A percentile compares a stretch with the other conserved stretches of the same genome.
Conservation (phyloP, 2,113 vertebrate species). For the Murina feae region DNA sequence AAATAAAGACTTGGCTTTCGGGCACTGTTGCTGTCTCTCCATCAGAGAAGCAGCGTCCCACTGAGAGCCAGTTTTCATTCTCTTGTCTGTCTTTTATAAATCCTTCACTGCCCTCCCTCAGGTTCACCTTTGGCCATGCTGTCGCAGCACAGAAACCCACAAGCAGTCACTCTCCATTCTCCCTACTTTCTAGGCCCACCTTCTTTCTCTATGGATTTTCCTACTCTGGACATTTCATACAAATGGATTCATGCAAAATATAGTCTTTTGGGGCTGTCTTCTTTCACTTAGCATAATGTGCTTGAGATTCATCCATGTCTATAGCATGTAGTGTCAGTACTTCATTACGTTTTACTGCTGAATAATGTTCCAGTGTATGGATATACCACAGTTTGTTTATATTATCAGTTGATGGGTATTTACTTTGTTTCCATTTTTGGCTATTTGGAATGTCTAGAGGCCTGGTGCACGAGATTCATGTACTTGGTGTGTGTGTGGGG, state of each 20-base stretch:
- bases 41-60: too few species aligned
- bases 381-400: not conserved
- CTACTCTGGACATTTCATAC: not conserved
- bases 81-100: too few species aligned
- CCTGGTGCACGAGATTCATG: too few species aligned
- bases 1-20: too few species aligned
- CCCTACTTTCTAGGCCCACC: not conserved
- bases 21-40: too few species aligned
- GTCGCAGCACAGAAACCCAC: not conserved
- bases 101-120: too few species aligned
- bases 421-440: not conserved
- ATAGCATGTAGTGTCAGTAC: not conserved
- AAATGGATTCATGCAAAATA: not conserved
- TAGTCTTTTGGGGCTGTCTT: not conserved
- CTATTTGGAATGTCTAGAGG: not conserved
- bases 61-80: too few species aligned
- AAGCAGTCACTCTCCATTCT: not conserved
- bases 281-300: not conserved
- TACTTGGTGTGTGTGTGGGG: too few species aligned
- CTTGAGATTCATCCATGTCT: not conserved
- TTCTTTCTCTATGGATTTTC: not conserved
- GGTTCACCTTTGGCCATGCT: too few species aligned
- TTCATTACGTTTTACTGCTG: not conserved
- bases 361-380: not conserved
- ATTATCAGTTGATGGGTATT: not conserved